Base-by-base conservation (phyloP, 2,113 vertebrate species). In the Crotalus horridus region DNA sequence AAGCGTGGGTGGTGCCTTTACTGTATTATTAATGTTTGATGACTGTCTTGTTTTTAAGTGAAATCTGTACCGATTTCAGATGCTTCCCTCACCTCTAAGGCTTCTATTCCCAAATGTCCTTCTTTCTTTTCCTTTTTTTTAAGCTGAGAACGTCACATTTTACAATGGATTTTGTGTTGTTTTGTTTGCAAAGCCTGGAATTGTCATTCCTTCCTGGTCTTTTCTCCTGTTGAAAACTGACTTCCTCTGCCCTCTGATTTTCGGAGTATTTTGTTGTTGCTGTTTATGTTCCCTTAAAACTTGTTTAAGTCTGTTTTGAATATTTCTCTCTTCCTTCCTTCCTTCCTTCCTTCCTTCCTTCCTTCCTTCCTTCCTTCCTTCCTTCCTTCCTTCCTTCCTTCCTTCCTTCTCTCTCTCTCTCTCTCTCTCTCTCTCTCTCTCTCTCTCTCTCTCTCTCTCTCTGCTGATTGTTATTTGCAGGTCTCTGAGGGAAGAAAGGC, bases 1-100 rank as follows among this genome's bases (percentile, higher is more conserved):
- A 97, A 96, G 97, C 93, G 97, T 98, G 98, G 97, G 97, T 97
- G 98, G 98, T 98, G 98, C 98, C 98, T 98, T 98, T 97, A 96
- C 94, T 96, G 97, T 98, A 97, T 98, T 96, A 96, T 95, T 97
- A 97, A 97, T 96, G 97, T 98, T 98, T 94, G 94, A 97, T 96
- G 97, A 97, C 93, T 89, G 97, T 98, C 98, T 97, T 94, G 97
- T 98, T 97, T 95, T 95, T 95, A 96, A 97, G 97, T 98, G 96
- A 95, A 90, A 92, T 96, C 95, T 96, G 94, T 97, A 97, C 97
- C 95, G 94, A 95, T 95, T 96, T 94, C 87, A 89, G 93, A 95
- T 91, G 94, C 94, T 96, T 95, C 95, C 96, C 94, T 97, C 95
- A 93, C 94, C 95, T 97, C 95, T 90, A 54, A 89, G 93, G 90